Base-by-base conservation (phyloP, 1,140 invertebrate species). In the Drosophila willistoni region DNA sequence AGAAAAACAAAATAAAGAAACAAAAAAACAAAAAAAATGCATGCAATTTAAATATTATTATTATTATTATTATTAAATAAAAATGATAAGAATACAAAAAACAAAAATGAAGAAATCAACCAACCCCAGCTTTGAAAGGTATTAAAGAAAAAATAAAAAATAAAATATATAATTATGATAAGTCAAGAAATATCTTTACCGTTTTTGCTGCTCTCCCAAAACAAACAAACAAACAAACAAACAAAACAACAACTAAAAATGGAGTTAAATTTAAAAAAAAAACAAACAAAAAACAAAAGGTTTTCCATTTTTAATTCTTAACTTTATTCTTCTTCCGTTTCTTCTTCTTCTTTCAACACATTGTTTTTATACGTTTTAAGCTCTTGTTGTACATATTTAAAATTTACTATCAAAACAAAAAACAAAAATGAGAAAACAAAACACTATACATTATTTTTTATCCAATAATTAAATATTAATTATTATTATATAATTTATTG, bases 301-400 rank as follows among this genome's bases (percentile, higher is more conserved):
- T 51, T 51, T 51, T 51, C 44, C 44, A 51, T 51, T 51, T 51
- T 51, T 10, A 51, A 29, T 51, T 51, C 44, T 51, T 51, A 14
- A 55, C 10, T 34, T 54, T 55, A n/a, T 17, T 42, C 14, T 47
- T 19, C 44, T 56, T 39, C 14, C 63, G 25, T 51, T 39, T 13
- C 14, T 57, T 57, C 25, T 69, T 70, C 25, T 69, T 70, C 57
- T 29, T 62, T 62, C 61, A 56, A 56, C 73, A 55, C 73, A 74
- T 89, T 87, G 79, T 89, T 89, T 78, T 89, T 89, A 74, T 80
- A 89, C 73, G 77, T 89, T 87, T 69, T 89, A 89, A 89, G 84
- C 56, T 44, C 71, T 84, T 75, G 62, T 84, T 89, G 80, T 89
- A 84, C 54, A 89, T 87, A 89, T 64, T 6, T 29, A 7, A 86